Base-by-base conservation (phyloP, 1,140 invertebrate genomes). In the Macrocentrus cingulum region DNA sequence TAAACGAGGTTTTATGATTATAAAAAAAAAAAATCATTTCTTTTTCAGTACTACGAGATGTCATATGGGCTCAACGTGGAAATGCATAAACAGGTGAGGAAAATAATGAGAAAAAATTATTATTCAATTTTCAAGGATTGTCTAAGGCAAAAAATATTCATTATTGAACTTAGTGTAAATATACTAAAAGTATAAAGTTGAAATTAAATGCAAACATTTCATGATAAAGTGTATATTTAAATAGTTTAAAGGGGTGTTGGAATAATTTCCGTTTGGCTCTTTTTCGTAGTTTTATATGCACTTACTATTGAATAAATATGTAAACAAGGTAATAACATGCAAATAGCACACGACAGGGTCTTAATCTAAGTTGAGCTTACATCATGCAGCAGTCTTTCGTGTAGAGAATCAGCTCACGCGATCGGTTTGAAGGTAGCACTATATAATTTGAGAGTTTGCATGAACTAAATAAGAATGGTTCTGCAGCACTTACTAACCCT, bases 11-110 rank as follows among this genome's bases (percentile, higher is more conserved):
- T 44, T 23, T 51, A 42, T 55, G 45, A 60, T 56, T 15, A 20
- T n/a, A n/a, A n/a, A n/a, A n/a, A n/a, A n/a, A n/a, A n/a, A n/a
- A n/a, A n/a, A n/a, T n/a, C n/a, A n/a, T n/a, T 66, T 54, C 63
- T 84, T 76, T 92, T 92, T 68, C 88, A 97, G 95, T 99, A 99
- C 83, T 99, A 98, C 85, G 97, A 99, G 85, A 98, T 99, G 95
- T 97, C 95, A 22, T 98, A 97, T 83, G 95, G 95, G 65, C 87
- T 99, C 75, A 98, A 98, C 82, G 95, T 98, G 69, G 97, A 99
- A 87, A 97, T 99, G 94, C 95, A 98, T 82, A 99, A 99, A 88
- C 97, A 98, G 90, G 93, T 96, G 86, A 87, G 86, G 58, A n/a
- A 29, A 51, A 37, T 20, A 51, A 51, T 13, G 22, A 13, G 8